Base-by-base conservation (phyloP, 2,113 vertebrate genomes). In the Carassius carassius region DNA sequence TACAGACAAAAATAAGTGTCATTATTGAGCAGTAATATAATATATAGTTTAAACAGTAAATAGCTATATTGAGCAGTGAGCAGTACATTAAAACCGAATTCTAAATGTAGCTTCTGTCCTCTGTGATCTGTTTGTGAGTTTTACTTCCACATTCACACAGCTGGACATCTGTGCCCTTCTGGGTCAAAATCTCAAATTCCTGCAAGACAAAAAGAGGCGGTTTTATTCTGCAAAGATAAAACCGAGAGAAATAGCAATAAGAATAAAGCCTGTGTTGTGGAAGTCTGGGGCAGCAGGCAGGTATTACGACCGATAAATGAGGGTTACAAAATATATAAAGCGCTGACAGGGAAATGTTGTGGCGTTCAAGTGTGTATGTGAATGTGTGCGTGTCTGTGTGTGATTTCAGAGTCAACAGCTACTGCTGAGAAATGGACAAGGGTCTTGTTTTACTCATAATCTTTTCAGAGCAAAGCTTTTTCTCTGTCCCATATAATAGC, bases 371-470 rank as follows among this genome's bases (percentile, higher is more conserved):
- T 82, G 72, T 82, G 47, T 23, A 47, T 25, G 47, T 84, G 83
- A 76, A 67, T 78, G 83, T 80, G 41, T 62, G n/a, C 25, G 23
- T 29, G 58, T 70, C 29, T 86, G 76, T 60, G 76, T 51, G 67
- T 13, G 78, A 63, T 81, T 65, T 47, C 51, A 19, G 79, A 74
- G 82, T 84, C 78, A 78, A 84, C 67, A 81, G 41, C 73, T 75
- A 72, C 51, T 74, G 51, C 58, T 72, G 63, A 74, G 69, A 73
- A 49, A 51, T 77, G 77, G 67, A 72, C 78, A 85, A 63, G 65
- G 78, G 84, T 72, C 78, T 74, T 62, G 44, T 73, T 82, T 82
- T 82, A 70, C 81, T 82, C 67, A 41, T 25, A 82, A 70, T 82
- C 81, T 72, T 82, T 82, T 82, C 81, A 72, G 81, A 82, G 81